A percentile compares a stretch with the other conserved stretches of the same genome.
phyloP scores from a whole-genome alignment of 2,888 invertebrate genomes.

The Pristionchus mayeri region DNA sequence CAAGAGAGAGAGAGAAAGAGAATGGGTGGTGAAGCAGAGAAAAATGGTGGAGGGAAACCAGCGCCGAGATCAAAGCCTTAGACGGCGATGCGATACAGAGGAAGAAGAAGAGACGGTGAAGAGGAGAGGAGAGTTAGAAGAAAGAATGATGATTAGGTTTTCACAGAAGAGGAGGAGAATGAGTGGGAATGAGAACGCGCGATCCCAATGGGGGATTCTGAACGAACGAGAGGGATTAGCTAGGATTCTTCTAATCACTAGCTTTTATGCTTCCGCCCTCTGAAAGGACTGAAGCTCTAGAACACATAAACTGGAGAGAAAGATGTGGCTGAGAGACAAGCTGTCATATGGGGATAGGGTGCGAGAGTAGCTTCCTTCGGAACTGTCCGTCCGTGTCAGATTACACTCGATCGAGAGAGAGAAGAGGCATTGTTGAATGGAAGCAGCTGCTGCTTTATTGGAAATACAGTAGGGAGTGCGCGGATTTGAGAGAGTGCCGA shows the following conservation, averaged over 20 bases:
- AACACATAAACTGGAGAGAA: no score
- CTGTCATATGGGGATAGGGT: background rate
- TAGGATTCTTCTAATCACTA: background rate
- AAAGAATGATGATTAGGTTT: conserved; percentile 22
- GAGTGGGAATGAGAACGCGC: no score
- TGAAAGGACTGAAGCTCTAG: no score
- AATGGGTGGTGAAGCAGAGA: background rate
- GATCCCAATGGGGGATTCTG: no score
- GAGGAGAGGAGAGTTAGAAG: background rate
- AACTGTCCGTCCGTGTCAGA: conserved; percentile 36
- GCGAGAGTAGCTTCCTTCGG: conserved; percentile 27
- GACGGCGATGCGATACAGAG: background rate
- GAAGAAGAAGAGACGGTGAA: background rate
- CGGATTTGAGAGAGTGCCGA: background rate
- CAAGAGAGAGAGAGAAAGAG: conserved; percentile 14
- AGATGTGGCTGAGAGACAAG: no score
- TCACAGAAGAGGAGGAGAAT: background rate
- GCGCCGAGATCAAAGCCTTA: conserved; percentile 32
- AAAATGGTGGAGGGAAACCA: background rate
- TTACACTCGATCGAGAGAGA: conserved; percentile 42
- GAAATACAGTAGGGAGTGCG: background rate
- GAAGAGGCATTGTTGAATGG: conserved; percentile 34
- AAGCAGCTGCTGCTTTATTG: conserved; percentile 29
- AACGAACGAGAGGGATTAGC: no score
- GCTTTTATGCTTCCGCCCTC: no score